Base-by-base conservation (phyloP, 2,888 invertebrate genomes). In the Hypsopygia costalis region DNA sequence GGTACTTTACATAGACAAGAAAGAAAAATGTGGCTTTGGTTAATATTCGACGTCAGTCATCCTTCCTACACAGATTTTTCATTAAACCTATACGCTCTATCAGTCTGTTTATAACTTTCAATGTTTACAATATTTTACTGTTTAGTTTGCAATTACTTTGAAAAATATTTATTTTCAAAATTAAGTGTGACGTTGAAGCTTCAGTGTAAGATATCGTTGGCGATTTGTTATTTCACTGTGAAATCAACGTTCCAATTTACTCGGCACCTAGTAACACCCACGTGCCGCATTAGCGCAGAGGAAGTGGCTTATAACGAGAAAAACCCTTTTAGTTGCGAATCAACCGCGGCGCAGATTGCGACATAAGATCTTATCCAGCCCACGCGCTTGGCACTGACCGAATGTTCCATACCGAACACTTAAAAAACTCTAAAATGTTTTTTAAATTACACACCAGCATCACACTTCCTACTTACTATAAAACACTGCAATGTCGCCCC, bases 261-360 rank as follows among this genome's bases (percentile, higher is more conserved):
- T 5, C 25, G 39, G 52, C 49, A 55, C 47, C 55, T 55, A 58
- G 63, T 58, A 55, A 59, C 67, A 55, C 69, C 64, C 62, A 68
- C 66, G 46, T 47, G 49, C 49, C 53, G 61, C 63, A 65, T 63
- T 69, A 64, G 58, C 48, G 52, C 57, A 55, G 46, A 65, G 67
- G 65, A 70, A 70, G 65, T 64, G 55, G 57, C 55, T 52, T 58
- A 60, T 62, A 65, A 68, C 57, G 52, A 62, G 61, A 62, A 69
- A 67, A 64, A 63, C 62, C 66, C 62, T 67, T 69, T 71, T 62
- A 69, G 63, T 61, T 44, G 50, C 45, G 52, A 52, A 56, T 55
- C 60, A 77, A 53, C 81, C 81, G 62, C 76, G 82, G 74, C 81
- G 76, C 59, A 74, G 66, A 74, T 82, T 51, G 62, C 62, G 48